Evolutionary conservation across 2,113 vertebrate species (phyloP), one percentile per base, ranked within the genome.

Genomic region (Isichthys henryi): DNA sequence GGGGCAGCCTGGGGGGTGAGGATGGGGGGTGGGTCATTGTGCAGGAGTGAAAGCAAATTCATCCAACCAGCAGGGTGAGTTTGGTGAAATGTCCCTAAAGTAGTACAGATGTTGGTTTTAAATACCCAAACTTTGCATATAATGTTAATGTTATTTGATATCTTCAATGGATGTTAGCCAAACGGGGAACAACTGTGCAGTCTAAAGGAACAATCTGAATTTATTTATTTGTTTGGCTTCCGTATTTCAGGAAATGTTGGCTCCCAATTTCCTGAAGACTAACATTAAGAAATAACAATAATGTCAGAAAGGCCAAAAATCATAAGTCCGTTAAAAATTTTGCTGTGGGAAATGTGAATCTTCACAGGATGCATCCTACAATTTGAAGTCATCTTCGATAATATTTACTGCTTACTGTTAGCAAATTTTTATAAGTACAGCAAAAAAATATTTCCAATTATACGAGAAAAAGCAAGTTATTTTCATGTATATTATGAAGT

Each of bases 321-420:
- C 53, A 7, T 2, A 56, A 56, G 53, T n/a, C 23, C 23, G n/a
- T n/a, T 87, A 19, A 90, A 87, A 27, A 5, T 27, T 58, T 66
- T 17, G 35, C 7, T 27, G 45, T 48, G 86, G 58, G 70, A 89
- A 56, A 56, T 21, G 53, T 56, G 53, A 56, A 21, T 56, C 19
- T 56, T 56, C 53, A 56, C 19, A 21, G 21, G 53, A 21, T 17
- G 1, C 53, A 21, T 56, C 53, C 53, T 21, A 21, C 53, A 56
- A 56, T 21, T 56, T 53, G 15, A 86, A 85, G 53, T 66, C 46
- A 35, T 45, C 17, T 43, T 90, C 53, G 17, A 45, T 74, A 90
- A 90, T 88, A 46, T 86, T 45, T 80, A 83, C 86, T 49, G 39
- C 86, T 85, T 66, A 70, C 86, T 86, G 82, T 80, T 87, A 77